Percentiles rank a stretch among this genome's conserved stretches.
phyloP scores from a whole-genome alignment of 2,113 vertebrate genomes.

The Etheostoma cragini region DNA sequence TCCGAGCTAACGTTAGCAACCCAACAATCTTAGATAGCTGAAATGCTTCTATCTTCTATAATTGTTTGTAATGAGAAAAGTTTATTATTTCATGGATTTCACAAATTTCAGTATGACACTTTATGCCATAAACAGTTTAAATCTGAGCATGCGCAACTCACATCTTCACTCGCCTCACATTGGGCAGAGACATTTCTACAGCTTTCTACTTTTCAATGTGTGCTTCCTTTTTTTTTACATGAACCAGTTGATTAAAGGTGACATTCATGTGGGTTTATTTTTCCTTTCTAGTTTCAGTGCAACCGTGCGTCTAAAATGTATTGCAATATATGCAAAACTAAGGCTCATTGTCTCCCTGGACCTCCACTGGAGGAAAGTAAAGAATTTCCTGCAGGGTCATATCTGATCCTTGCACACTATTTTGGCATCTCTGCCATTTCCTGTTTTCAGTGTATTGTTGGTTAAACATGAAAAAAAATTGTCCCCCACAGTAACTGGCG shows the following conservation, averaged over 20 bases:
- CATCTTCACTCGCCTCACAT: too few species aligned
- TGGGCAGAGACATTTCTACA: too few species aligned
- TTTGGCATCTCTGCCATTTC: constrained; percentile 37
- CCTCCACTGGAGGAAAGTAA: constrained; percentile 11
- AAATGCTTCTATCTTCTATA: too few species aligned
- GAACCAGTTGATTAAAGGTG: neutral
- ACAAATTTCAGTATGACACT: too few species aligned
- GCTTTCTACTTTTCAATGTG: neutral
- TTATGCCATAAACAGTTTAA: too few species aligned
- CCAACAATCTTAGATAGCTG: too few species aligned
- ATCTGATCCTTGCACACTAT: constrained; percentile 40
- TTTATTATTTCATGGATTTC: too few species aligned
- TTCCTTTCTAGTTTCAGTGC: neutral
- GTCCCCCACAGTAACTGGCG: constrained; percentile 49
- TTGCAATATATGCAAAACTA: neutral
- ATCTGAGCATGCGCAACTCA: too few species aligned
- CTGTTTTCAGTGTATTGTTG: constrained; percentile 63
- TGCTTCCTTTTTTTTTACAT: neutral
- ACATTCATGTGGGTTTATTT: neutral
- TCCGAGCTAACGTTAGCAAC: too few species aligned
- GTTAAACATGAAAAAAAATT: constrained; percentile 43
- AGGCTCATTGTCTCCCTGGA: neutral
- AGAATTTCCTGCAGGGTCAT: constrained; percentile 42
- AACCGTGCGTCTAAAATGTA: neutral
- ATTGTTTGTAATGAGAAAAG: too few species aligned